Percentiles rank a stretch among this genome's conserved stretches.
These are phyloP conservation scores for Scolopax rusticola DNA, from an alignment of 2,797 vertebrate species.

Conservation along the genomic window DNA sequence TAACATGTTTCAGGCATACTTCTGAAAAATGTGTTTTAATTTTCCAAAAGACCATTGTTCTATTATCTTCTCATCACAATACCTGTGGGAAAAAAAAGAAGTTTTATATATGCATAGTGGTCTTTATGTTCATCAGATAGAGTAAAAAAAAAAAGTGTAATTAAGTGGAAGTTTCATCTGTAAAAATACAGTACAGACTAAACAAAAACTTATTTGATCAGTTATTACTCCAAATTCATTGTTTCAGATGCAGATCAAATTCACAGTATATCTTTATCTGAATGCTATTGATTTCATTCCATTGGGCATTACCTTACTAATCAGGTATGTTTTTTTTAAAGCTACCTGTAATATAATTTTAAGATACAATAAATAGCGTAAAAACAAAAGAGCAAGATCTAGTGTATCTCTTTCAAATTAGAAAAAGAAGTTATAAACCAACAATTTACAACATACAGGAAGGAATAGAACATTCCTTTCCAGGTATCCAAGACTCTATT, in stretches of 20 bases:
- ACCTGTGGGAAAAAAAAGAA: background rate
- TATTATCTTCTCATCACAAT: background rate
- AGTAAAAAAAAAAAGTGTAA: background rate
- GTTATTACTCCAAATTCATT: background rate
- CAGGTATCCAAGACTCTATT: background rate
- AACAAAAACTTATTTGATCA: background rate
- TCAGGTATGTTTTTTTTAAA: background rate
- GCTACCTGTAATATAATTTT: background rate
- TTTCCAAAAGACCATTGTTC: background rate
- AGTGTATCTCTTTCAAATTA: background rate
- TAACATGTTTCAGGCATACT: background rate
- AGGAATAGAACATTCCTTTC: background rate
- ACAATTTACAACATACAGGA: background rate
- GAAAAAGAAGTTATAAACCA: background rate
- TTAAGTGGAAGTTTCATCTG: background rate
- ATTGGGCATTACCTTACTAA: background rate
- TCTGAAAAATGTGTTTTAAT: background rate
- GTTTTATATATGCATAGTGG: background rate
- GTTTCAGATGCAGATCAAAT: background rate
- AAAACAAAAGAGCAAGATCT: too few relatives aligned
- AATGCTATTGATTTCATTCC: background rate
- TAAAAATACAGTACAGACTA: background rate
- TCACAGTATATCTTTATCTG: background rate
- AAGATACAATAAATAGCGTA: background rate
- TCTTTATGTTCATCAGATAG: background rate